phyloP scores from a whole-genome alignment of 2,797 vertebrate species.

The Triplophysa bombifrons region DNA sequence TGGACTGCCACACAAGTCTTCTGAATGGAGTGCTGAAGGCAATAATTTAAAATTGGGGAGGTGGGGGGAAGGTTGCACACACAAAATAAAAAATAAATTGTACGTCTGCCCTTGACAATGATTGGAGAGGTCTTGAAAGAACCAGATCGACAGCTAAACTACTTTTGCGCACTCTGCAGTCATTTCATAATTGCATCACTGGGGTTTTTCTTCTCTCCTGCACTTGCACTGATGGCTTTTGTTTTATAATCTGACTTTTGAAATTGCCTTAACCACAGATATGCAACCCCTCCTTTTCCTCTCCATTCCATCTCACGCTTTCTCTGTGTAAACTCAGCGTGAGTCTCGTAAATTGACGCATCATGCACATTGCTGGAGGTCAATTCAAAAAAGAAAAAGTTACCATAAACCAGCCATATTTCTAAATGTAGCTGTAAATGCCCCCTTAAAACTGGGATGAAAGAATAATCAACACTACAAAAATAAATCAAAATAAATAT shows the following conservation, averaged over 20 bases:
- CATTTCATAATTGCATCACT: slow-evolving; percentile 46
- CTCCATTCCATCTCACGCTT: slow-evolving; percentile 5
- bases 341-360: neutral
- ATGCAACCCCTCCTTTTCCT: slow-evolving; percentile 12
- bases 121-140: slow-evolving; percentile 59
- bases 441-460: too few species aligned
- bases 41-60: slow-evolving; percentile 61
- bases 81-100: slow-evolving; percentile 58
- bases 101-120: slow-evolving; percentile 63
- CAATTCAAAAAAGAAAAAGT: too few species aligned
- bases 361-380: neutral
- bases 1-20: slow-evolving; percentile 59
- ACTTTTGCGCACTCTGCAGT: slow-evolving; percentile 33
- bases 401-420: too few species aligned
- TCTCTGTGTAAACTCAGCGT: slow-evolving; percentile 11
- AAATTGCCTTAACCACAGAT: slow-evolving; percentile 47
- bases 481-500: too few species aligned
- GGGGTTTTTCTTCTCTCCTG: slow-evolving; percentile 21
- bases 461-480: too few species aligned
- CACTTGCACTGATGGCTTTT: slow-evolving; percentile 15
- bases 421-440: too few species aligned
- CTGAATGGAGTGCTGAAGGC: slow-evolving; percentile 58
- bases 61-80: slow-evolving; percentile 46
- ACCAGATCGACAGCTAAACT: slow-evolving; percentile 52
- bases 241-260: slow-evolving; percentile 53